Evolutionary conservation across 2,888 invertebrate genomes (phyloP).

Genomic region (Gerris lacustris): DNA sequence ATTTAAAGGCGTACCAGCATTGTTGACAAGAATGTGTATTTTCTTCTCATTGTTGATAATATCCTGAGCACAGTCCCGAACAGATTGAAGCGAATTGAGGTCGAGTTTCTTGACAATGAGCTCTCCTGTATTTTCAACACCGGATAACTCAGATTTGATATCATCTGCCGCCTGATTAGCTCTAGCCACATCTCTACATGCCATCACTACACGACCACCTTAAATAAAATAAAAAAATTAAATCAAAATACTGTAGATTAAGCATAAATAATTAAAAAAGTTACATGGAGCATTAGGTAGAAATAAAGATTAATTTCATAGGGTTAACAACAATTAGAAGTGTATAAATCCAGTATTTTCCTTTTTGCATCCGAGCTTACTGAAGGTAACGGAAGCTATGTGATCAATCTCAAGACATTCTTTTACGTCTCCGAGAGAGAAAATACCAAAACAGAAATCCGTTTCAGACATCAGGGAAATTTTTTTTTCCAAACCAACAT

Average conservation of each 20-base stretch:
- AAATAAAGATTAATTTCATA: no score
- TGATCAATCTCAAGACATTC: no score
- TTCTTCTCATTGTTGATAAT: conserved; percentile 33
- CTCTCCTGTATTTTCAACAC: conserved; percentile 34
- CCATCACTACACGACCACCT: conserved; percentile 48
- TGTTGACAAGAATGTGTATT: conserved; percentile 35
- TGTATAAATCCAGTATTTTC: no score
- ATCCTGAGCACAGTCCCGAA: conserved; percentile 37
- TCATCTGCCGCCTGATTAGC: conserved; percentile 44
- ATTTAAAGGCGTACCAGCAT: conserved; percentile 32
- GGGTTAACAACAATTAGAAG: no score
- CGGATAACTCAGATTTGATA: conserved; percentile 39
- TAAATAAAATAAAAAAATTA: conserved; percentile 26
- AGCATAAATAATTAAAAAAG: background rate
- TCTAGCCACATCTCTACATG: conserved; percentile 43
- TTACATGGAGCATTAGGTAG: background rate
- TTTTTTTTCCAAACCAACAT: no score
- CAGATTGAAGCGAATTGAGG: conserved; percentile 37
- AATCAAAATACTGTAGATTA: background rate
- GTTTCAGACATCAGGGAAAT: no score
- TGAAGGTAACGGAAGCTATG: no score
- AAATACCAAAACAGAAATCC: no score
- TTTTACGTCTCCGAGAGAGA: no score
- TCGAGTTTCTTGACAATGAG: conserved; percentile 41
- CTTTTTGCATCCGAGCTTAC: no score